Percentiles rank a stretch among this genome's conserved stretches.
Evolutionary conservation across 2,113 vertebrate species (phyloP).

Genomic region (Dasyprocta punctata): DNA sequence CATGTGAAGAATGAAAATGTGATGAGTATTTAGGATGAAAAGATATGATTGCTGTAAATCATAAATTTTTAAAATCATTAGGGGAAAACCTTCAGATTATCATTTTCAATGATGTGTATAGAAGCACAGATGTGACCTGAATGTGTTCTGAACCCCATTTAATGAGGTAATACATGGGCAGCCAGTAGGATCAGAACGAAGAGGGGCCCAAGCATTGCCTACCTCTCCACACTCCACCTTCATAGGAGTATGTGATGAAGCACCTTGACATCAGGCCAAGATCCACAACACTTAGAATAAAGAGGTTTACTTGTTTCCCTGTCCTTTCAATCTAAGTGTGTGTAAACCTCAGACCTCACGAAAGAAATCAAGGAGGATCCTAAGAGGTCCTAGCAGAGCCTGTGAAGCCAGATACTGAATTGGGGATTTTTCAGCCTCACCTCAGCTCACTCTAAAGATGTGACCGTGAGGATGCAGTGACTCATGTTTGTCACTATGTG

Average conservation of each 20-base stretch:
- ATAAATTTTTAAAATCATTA: background rate
- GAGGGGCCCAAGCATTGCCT: too few species aligned
- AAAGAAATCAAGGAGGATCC: background rate
- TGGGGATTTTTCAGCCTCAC: background rate
- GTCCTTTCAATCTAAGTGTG: background rate
- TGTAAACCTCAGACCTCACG: background rate
- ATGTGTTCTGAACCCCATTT: background rate
- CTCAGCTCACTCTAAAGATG: background rate
- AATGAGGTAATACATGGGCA: background rate
- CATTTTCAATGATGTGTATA: background rate
- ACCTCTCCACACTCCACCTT: background rate
- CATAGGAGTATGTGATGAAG: background rate
- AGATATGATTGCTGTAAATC: background rate
- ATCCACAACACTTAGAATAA: background rate
- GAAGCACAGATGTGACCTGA: background rate
- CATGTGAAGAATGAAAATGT: background rate
- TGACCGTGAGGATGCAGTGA: background rate
- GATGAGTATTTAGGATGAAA: background rate
- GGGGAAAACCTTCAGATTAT: background rate
- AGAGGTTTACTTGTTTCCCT: background rate
- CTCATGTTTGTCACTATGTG: accelerated
- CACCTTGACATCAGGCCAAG: accelerated
- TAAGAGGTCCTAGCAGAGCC: background rate
- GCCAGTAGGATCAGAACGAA: too few species aligned
- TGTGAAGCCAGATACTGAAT: background rate